These are phyloP conservation scores for Parnassius mnemosyne DNA, from an alignment of 2,888 invertebrate genomes.

Conservation along the genomic window DNA sequence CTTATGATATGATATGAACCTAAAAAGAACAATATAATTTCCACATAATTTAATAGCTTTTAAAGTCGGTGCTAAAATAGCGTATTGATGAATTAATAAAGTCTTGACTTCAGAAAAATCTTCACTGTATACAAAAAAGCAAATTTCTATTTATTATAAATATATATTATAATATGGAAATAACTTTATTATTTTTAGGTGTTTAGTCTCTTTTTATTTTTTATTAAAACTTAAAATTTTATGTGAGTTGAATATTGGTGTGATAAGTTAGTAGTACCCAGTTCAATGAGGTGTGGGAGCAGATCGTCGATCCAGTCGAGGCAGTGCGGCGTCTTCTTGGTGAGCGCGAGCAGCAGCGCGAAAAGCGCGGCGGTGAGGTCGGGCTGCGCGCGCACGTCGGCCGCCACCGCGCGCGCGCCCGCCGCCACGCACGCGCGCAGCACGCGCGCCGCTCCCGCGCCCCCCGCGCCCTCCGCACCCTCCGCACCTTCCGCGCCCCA, in stretches of 20 bases:
- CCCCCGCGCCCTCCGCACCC: constrained; percentile 47
- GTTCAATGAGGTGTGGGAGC: constrained; percentile 52
- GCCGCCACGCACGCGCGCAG: constrained; percentile 46
- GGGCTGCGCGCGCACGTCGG: constrained; percentile 41
- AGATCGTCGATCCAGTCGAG: constrained; percentile 58
- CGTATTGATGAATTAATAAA: no score
- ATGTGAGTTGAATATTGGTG: background rate
- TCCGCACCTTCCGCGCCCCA: constrained; percentile 8
- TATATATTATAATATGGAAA: no score
- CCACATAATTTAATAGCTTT: no score
- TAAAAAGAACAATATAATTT: no score
- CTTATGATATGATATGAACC: no score
- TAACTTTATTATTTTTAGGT: no score
- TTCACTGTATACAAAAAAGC: no score
- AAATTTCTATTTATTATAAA: no score
- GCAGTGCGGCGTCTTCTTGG: constrained; percentile 82
- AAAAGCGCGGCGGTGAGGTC: constrained; percentile 88
- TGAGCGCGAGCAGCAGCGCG: constrained; percentile 81
- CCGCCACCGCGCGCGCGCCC: constrained; percentile 33
- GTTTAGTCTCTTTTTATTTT: no score
- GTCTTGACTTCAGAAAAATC: no score
- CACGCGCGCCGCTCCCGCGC: constrained; percentile 52
- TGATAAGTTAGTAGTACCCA: constrained; percentile 43
- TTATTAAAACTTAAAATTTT: no score
- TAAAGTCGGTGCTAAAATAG: no score